phyloP scores from a whole-genome alignment of 2,797 vertebrate species.

The Spinus olivaceus region DNA sequence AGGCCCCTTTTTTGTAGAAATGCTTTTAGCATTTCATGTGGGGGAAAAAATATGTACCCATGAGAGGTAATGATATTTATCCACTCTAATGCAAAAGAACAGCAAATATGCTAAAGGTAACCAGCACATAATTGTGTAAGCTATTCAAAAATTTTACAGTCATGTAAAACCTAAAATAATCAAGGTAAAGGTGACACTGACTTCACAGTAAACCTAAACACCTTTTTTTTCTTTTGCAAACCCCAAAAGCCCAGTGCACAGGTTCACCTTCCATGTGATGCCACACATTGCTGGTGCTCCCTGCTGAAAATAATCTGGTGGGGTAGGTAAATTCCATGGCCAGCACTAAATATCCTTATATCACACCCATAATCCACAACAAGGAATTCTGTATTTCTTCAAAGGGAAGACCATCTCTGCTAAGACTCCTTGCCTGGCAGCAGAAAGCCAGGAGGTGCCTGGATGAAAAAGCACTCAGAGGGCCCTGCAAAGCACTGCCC shows the following conservation, averaged over 20 bases:
- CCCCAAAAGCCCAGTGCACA: neutral
- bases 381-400: slow-evolving; percentile 17
- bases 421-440: neutral
- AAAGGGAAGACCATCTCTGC: slow-evolving; percentile 1
- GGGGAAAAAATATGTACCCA: neutral
- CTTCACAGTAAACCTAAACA: neutral
- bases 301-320: neutral
- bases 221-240: neutral
- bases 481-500: neutral
- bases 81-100: neutral
- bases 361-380: neutral
- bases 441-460: neutral
- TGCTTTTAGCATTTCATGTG: neutral
- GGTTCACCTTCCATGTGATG: neutral
- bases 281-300: neutral
- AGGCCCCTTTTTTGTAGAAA: neutral
- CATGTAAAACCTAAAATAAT: slow-evolving; percentile 4
- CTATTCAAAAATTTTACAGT: neutral
- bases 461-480: neutral
- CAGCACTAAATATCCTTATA: slow-evolving; percentile 11
- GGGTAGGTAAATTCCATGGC: neutral
- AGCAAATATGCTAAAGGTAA: neutral
- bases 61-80: slow-evolving; percentile 1
- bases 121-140: neutral
- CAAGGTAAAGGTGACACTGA: neutral